These are phyloP conservation scores for Sclerurus mexicanus DNA, from an alignment of 2,113 vertebrate genomes.

Conservation along the genomic window DNA sequence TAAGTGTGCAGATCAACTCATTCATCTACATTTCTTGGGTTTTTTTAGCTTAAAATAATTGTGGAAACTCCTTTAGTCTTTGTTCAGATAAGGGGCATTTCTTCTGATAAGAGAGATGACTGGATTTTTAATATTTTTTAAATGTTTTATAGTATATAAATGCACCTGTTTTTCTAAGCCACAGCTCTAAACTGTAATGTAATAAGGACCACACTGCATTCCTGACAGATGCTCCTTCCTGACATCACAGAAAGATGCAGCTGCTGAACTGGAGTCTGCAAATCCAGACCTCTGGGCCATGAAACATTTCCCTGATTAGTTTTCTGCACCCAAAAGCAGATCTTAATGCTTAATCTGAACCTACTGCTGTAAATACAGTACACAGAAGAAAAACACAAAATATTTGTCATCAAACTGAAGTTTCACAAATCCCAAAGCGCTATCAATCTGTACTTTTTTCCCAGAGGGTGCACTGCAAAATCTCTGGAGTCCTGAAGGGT, in stretches of 20 bases:
- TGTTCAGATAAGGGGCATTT: not conserved
- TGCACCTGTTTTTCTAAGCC: not conserved
- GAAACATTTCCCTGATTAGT: conserved; percentile 10
- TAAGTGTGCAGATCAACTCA: not conserved
- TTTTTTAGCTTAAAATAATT: not conserved
- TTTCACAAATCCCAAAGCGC: not conserved
- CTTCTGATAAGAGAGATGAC: not conserved
- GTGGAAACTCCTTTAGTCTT: not conserved
- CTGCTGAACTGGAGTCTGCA: not conserved
- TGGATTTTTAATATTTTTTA: not conserved
- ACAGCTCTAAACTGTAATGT: not conserved
- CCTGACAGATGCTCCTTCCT: conserved; percentile 20
- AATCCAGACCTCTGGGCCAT: conserved; percentile 24
- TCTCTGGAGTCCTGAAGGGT: not conserved
- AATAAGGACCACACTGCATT: not conserved
- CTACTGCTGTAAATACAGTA: not conserved
- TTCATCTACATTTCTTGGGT: not conserved
- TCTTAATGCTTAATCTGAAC: not conserved
- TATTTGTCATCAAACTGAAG: not conserved
- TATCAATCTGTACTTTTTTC: not conserved
- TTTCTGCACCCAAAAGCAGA: not conserved
- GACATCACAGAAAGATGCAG: conserved; percentile 7
- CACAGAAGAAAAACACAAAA: not conserved
- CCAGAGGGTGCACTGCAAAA: not conserved
- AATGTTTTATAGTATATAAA: not conserved